These are phyloP conservation scores for Capreolus pygargus DNA, from an alignment of 2,113 vertebrate genomes.

Conservation along the genomic window DNA sequence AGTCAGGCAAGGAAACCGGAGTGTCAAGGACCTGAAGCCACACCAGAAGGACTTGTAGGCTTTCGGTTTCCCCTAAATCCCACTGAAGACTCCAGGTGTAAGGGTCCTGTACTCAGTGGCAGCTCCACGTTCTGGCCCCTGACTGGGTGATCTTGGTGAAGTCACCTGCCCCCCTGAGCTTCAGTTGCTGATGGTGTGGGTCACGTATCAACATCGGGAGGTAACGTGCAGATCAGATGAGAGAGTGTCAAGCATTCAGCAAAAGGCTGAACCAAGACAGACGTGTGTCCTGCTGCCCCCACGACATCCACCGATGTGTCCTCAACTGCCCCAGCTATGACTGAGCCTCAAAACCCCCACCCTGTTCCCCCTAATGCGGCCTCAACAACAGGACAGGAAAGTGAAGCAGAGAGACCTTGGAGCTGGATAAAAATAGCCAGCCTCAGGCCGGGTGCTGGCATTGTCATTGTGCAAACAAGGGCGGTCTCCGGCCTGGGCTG, in stretches of 20 bases:
- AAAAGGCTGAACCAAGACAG: neutral
- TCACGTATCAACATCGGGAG: neutral
- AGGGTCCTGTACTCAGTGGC: neutral
- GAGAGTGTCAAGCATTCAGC: neutral
- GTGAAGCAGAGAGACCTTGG: neutral
- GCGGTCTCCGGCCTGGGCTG: neutral
- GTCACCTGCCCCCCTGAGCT: neutral
- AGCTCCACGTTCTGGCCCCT: neutral
- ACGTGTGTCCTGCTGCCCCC: neutral
- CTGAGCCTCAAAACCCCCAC: neutral
- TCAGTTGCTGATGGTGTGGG: neutral
- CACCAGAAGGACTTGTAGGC: neutral
- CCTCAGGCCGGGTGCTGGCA: neutral
- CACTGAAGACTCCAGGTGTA: neutral
- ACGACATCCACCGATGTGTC: neutral
- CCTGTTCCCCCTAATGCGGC: neutral
- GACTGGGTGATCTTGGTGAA: too few relatives aligned
- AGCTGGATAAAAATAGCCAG: conserved; percentile 28
- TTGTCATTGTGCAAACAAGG: neutral
- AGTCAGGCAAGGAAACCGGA: neutral
- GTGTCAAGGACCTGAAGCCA: neutral
- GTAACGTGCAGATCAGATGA: neutral
- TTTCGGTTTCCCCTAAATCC: neutral
- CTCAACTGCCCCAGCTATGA: neutral
- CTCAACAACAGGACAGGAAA: neutral